Base-by-base conservation (phyloP, 2,888 invertebrate genomes). In the Dryobota labecula region DNA sequence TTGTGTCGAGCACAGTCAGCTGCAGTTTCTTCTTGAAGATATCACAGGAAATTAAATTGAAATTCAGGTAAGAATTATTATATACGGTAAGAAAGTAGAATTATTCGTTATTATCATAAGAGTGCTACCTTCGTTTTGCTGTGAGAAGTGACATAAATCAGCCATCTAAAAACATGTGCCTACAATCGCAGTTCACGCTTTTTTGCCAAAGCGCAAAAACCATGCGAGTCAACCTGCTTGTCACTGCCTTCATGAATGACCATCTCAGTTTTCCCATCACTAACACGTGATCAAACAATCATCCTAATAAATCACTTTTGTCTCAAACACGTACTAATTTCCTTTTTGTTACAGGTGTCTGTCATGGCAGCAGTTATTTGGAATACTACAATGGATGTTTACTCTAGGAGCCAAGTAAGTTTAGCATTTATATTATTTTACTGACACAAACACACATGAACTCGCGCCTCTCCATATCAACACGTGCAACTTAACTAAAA, bases 71-170 rank as follows among this genome's bases (percentile, higher is more conserved):
- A 78, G 62, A 30, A 24, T 43, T 4, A n/a, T 11, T 11, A 36
- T 0, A 20, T 51, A 75, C 51, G 60, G 66, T 73, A 75, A 60
- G 61, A 53, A 53, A 58, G 1, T 51, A 65, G 43, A 49, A 15
- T 41, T 68, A 60, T 69, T 47, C 11, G 30, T 62, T 51, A 78
- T 53, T 13, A 70, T 62, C 58, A 18, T 27, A 51, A 41, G 41
- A 27, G n/a, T 30, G 74, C 78, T 76, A 78, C 36, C n/a, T 53
- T 71, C 57, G 53, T 71, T 63, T 76, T 78, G 78, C 75, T 76
- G 41, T 76, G 47, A 78, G 9, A 43, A 62, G n/a, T 47, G 41
- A 58, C 41, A 58, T 47, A 13, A 51, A 63, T 70, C 49, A 77
- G 51, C 6, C 51, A 75, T 58, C 15, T n/a, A 9, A 18, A 0